Evolutionary conservation across 2,113 vertebrate species (phyloP).

Genomic region (Riparia riparia): DNA sequence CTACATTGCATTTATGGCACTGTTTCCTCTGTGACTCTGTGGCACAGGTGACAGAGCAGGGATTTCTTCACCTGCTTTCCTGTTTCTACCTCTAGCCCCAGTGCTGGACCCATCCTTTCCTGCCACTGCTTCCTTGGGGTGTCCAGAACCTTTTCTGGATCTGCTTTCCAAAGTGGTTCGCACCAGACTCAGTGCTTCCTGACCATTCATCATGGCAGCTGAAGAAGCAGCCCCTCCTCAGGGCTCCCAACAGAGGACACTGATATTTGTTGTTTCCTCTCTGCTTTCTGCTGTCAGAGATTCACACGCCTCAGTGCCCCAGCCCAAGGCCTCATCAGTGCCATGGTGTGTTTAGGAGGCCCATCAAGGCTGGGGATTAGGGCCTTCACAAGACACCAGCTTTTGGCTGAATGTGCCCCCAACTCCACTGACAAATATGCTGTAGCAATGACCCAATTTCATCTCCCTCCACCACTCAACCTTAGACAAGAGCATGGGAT

Average conservation of each 20-base stretch:
- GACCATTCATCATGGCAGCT: neutral
- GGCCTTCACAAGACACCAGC: neutral
- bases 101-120: neutral
- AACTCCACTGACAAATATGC: neutral
- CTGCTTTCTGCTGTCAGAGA: neutral
- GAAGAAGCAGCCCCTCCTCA: neutral
- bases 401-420: neutral
- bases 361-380: neutral
- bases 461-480: neutral
- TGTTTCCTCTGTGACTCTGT: neutral
- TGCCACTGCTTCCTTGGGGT: neutral
- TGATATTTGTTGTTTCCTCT: neutral
- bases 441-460: constrained; percentile 5
- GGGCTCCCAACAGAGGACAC: neutral
- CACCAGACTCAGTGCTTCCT: neutral
- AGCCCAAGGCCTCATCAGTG: neutral
- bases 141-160: neutral
- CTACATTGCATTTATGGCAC: neutral
- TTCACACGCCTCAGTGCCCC: neutral
- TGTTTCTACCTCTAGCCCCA: neutral
- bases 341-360: neutral
- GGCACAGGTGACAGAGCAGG: neutral
- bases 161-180: neutral
- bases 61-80: neutral
- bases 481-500: constrained; percentile 10